phyloP scores from a whole-genome alignment of 2,797 vertebrate genomes.

The Poeciliopsis gracilis region DNA sequence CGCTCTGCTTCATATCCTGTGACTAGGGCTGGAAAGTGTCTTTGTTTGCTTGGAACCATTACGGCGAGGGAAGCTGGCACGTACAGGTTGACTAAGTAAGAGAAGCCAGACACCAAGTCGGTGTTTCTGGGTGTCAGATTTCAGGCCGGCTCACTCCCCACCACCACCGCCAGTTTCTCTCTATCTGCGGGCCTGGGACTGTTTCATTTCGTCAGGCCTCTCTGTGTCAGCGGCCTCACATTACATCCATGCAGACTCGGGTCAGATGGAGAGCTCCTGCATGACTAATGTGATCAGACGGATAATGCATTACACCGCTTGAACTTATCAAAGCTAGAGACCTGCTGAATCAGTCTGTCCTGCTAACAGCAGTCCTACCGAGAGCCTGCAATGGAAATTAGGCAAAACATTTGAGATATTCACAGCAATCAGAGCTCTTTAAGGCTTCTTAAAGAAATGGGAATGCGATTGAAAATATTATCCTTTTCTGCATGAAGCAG shows the following conservation, averaged over 20 bases:
- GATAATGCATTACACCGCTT: constrained; percentile 76
- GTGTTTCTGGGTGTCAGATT: constrained; percentile 79
- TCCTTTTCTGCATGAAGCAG: neutral
- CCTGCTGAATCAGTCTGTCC: constrained; percentile 72
- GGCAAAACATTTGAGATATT: constrained; percentile 45
- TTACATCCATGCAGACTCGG: constrained; percentile 68
- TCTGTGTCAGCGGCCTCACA: constrained; percentile 73
- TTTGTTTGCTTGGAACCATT: constrained; percentile 77
- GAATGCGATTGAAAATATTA: constrained; percentile 10
- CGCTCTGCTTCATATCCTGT: constrained; percentile 68
- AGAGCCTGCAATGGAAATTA: constrained; percentile 47
- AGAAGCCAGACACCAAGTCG: constrained; percentile 79
- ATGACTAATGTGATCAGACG: constrained; percentile 78
- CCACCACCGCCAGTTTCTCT: constrained; percentile 32
- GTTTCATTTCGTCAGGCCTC: constrained; percentile 64
- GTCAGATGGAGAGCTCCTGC: constrained; percentile 76
- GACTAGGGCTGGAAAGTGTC: constrained; percentile 58
- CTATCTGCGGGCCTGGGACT: constrained; percentile 59
- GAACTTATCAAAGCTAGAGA: constrained; percentile 75
- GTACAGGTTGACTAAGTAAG: constrained; percentile 78
- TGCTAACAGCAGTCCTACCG: constrained; percentile 39
- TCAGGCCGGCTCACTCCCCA: constrained; percentile 60
- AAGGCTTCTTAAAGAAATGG: constrained; percentile 5
- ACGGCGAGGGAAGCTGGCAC: constrained; percentile 67
- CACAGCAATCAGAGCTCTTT: constrained; percentile 25